Conservation (phyloP, 2,797 vertebrate genomes). For the Stomatorhinus walkeri region DNA sequence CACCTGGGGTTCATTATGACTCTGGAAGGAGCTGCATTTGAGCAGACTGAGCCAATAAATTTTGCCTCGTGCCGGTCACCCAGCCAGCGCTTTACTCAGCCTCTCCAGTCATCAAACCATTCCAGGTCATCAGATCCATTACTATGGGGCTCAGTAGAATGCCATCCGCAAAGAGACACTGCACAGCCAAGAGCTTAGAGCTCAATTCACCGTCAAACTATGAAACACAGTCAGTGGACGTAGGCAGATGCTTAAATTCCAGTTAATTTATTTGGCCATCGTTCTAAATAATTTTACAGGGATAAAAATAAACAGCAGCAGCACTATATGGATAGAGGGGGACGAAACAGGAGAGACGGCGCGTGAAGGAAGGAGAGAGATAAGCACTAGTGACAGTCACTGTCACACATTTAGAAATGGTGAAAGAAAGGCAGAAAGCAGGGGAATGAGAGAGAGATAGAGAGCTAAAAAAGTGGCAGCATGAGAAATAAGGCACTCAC, state of each 20-base stretch:
- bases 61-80: background rate
- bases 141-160: background rate
- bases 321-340: background rate
- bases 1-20: background rate
- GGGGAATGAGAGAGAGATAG: conserved; percentile 37
- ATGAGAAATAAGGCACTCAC: conserved; percentile 55
- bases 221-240: background rate
- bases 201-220: background rate
- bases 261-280: background rate
- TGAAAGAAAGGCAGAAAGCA: conserved; percentile 36
- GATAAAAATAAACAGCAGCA: background rate
- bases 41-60: background rate
- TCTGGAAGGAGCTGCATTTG: background rate
- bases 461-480: conserved; percentile 39
- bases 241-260: background rate
- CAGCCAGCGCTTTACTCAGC: background rate
- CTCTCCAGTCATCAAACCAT: background rate
- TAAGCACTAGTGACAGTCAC: conserved; percentile 31
- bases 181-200: background rate
- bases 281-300: background rate
- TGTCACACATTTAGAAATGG: conserved; percentile 47
- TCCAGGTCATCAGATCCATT: background rate
- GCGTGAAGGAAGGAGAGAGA: conserved; percentile 9
- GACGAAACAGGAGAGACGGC: background rate
- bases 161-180: background rate